Base-by-base conservation (phyloP, 2,113 vertebrate species). In the Daboia siamensis region DNA sequence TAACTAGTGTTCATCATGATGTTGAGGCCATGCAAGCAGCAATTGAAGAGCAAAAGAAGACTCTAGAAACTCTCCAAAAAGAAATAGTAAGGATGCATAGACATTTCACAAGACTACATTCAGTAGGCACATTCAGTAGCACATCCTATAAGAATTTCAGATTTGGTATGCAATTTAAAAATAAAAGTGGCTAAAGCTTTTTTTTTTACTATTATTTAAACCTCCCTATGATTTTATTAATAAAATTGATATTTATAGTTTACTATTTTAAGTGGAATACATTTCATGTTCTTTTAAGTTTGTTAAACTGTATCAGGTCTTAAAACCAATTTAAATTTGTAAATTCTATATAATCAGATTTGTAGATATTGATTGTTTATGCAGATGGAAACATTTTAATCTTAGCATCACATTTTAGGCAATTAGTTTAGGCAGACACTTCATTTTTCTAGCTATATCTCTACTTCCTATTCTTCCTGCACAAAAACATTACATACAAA, bases 1-100 rank as follows among this genome's bases (percentile, higher is more conserved):
- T 99, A 93, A 99, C 98, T 86, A 99, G 98, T 24, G 98, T 99
- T 89, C 98, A 98, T 92, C 98, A 99, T 61, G 99, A 99, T 93
- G 98, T 99, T 94, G 98, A 98, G 93, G 98, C 98, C 3, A 97
- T 99, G 91, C 98, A 99, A 97, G 96, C 98, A 56, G 96, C 97
- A n/a, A 94, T 99, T 33, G 99, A 99, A 87, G 98, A 97, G 84
- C 97, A 98, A 96, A 98, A 97, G 97, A 98, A 98, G 96, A 97
- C 97, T 57, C 94, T 98, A 12, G 98, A 98, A 89, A 93, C 90
- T 20, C 95, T 98, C 21, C 98, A 98, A 94, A 98, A 96, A 88
- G 97, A 97, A 15, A 90, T 97, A 98, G 99, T 99, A 98, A 98
- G 97, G 88, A 95, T 91, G 44, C n/a, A 0, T 44, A 12, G 23